Evolutionary conservation across 1,140 invertebrate genomes (phyloP).

Genomic region (Conopomorpha cramerella): DNA sequence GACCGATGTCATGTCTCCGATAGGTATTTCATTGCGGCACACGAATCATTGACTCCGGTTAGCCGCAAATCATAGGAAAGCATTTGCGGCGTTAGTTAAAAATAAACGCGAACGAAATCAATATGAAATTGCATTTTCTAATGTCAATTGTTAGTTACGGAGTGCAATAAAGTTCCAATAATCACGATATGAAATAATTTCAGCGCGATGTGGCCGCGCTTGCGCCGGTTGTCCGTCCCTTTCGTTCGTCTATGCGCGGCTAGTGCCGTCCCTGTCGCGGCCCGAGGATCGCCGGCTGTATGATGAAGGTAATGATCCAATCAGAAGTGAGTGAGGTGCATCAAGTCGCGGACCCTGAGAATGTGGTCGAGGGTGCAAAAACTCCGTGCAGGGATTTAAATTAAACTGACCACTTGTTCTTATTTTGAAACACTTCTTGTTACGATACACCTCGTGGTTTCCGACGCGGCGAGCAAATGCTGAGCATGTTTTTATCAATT

Average conservation of each 20-base stretch:
- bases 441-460: no score
- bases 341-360: conserved; percentile 50
- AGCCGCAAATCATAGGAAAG: conserved; percentile 59
- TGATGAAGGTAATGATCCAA: conserved; percentile 62
- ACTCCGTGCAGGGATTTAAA: conserved; percentile 53
- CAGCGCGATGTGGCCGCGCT: conserved; percentile 44
- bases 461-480: no score
- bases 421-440: conserved; percentile 29
- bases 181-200: conserved; percentile 61
- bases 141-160: conserved; percentile 61
- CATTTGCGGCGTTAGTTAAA: conserved; percentile 55
- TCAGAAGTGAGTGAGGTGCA: conserved; percentile 58
- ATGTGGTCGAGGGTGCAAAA: conserved; percentile 58
- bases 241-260: conserved; percentile 8
- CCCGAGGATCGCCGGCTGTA: conserved; percentile 51
- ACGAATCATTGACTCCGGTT: conserved; percentile 20
- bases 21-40: no score
- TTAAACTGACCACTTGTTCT: conserved; percentile 50
- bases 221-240: conserved; percentile 19
- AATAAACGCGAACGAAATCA: conserved; percentile 59
- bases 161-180: conserved; percentile 60
- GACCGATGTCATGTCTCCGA: conserved; percentile 43
- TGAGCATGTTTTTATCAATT: no score
- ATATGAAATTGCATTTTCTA: conserved; percentile 61
- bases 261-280: conserved; percentile 29